Conservation (phyloP, 2,888 invertebrate genomes). For the Brassicogethes aeneus region DNA sequence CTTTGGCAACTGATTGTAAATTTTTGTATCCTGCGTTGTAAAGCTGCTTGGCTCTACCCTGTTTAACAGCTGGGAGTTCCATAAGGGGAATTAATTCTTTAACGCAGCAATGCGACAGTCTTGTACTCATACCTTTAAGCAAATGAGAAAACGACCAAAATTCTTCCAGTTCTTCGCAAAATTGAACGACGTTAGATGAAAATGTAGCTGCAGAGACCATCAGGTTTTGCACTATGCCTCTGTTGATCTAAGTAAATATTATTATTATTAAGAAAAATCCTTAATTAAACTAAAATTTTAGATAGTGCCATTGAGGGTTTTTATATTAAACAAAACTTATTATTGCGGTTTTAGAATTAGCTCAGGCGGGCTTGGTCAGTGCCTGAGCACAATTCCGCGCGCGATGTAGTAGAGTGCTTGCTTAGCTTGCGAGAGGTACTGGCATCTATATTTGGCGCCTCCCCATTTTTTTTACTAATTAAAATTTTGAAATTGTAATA, state of each 20-base stretch:
- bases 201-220: conserved; percentile 62
- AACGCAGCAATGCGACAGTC: conserved; percentile 74
- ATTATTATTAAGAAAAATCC: conserved; percentile 4
- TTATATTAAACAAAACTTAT: too few species aligned
- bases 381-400: too few species aligned
- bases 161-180: conserved; percentile 69
- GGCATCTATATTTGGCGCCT: too few species aligned
- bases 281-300: neutral
- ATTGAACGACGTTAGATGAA: conserved; percentile 66
- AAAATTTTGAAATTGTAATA: too few species aligned
- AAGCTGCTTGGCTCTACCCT: conserved; percentile 79
- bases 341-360: too few species aligned
- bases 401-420: too few species aligned
- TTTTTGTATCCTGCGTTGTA: conserved; percentile 74
- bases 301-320: too few species aligned
- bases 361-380: too few species aligned
- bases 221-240: conserved; percentile 74
- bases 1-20: conserved; percentile 66
- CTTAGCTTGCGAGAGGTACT: too few species aligned
- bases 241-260: conserved; percentile 42
- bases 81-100: conserved; percentile 72
- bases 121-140: conserved; percentile 61
- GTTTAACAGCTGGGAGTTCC: conserved; percentile 82
- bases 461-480: too few species aligned
- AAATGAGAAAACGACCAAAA: conserved; percentile 78